A percentile compares a stretch with the other conserved stretches of the same genome.
These are phyloP conservation scores for Scophthalmus maximus DNA, from an alignment of 2,113 vertebrate genomes.

Conservation along the genomic window DNA sequence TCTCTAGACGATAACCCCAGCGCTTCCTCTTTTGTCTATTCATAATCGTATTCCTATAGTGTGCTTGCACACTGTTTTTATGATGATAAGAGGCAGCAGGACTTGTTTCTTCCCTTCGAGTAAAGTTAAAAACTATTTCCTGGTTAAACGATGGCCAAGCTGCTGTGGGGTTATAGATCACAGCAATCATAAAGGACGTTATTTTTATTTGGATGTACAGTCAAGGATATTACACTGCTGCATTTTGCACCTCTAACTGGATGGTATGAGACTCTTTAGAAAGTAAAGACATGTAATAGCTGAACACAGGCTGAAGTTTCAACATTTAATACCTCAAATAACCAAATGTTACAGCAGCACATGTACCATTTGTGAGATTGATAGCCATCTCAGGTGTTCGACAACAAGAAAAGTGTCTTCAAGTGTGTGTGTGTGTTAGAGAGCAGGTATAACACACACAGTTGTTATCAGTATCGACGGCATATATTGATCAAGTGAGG, in stretches of 20 bases:
- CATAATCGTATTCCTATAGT: constrained; percentile 1
- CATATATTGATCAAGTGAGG: constrained; percentile 23
- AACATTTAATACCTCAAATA: too few species aligned
- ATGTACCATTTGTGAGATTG: neutral
- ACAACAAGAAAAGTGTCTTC: neutral
- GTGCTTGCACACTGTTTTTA: constrained; percentile 8
- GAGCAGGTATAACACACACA: constrained; percentile 22
- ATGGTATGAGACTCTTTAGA: too few species aligned
- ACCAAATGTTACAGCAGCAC: neutral
- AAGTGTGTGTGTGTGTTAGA: constrained; percentile 19
- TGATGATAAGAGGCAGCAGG: neutral
- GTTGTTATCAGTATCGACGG: constrained; percentile 38
- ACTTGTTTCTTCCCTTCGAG: neutral
- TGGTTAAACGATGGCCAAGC: neutral
- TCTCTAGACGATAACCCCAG: neutral
- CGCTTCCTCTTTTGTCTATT: constrained; percentile 4
- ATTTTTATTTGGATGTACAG: too few species aligned
- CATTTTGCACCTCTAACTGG: too few species aligned
- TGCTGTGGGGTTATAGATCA: neutral
- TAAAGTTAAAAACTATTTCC: constrained; percentile 7
- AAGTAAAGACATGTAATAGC: too few species aligned
- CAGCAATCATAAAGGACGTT: constrained; percentile 3
- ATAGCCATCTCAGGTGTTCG: neutral
- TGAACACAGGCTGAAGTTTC: too few species aligned
- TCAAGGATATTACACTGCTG: neutral